These are phyloP conservation scores for Discoglossus pictus DNA, from an alignment of 2,797 vertebrate genomes.

Conservation along the genomic window DNA sequence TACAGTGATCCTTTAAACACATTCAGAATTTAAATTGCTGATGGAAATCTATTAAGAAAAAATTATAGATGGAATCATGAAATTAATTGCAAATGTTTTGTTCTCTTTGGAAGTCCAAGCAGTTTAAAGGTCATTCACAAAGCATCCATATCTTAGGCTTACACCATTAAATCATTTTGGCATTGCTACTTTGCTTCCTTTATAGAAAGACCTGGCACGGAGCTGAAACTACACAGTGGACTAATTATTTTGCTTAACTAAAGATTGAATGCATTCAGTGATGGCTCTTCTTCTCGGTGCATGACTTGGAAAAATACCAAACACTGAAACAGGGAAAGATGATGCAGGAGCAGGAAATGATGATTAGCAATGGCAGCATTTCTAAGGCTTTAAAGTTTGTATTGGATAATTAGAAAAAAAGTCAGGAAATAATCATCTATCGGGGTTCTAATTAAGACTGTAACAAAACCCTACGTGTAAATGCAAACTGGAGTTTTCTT, in stretches of 20 bases:
- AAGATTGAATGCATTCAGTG: conserved; percentile 47
- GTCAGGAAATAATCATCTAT: conserved; percentile 49
- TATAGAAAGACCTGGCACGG: conserved; percentile 34
- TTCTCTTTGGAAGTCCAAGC: no score
- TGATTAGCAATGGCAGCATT: conserved; percentile 42
- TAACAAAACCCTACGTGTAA: conserved; percentile 36
- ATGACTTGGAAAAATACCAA: conserved; percentile 45
- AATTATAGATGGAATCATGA: no score
- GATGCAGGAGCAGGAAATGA: conserved; percentile 48
- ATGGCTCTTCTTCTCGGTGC: conserved; percentile 34
- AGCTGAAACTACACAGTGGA: conserved; percentile 39
- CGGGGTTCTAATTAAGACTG: conserved; percentile 38
- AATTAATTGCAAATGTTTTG: no score
- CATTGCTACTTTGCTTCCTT: conserved; percentile 34
- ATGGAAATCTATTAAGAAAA: no score
- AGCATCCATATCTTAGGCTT: background rate
- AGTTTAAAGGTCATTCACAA: background rate
- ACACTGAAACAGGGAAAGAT: conserved; percentile 36
- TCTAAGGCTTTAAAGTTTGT: conserved; percentile 34
- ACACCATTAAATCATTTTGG: conserved; percentile 38
- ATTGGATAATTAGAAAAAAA: conserved; percentile 47
- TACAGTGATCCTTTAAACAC: no score
- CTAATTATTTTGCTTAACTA: conserved; percentile 45
- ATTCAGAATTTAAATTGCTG: no score
- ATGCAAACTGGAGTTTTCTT: conserved; percentile 16